Evolutionary conservation across 2,888 invertebrate genomes (phyloP).

Genomic region (Emmelina monodactyla): DNA sequence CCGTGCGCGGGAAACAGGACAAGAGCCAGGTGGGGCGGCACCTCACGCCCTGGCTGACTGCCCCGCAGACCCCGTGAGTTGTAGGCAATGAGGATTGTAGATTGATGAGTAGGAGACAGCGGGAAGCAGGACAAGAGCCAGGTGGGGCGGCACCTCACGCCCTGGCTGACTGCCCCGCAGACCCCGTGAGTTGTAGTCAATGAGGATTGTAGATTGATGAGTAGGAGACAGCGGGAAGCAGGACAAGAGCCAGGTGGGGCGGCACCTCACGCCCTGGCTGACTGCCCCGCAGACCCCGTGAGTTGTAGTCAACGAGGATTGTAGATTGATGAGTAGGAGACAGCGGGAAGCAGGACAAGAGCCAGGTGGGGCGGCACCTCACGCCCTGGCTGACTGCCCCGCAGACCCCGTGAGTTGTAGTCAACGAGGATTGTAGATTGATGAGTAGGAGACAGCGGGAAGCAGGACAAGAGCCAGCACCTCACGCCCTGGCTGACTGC

Average conservation of each 20-base stretch:
- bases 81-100: no score
- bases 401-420: constrained; percentile 37
- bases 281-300: constrained; percentile 36
- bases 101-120: no score
- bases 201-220: no score
- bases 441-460: no score
- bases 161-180: constrained; percentile 76
- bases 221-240: constrained; percentile 79
- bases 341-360: constrained; percentile 69
- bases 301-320: no score
- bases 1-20: constrained; percentile 74
- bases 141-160: constrained; percentile 58
- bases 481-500: no score
- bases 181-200: constrained; percentile 43
- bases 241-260: constrained; percentile 23
- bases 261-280: constrained; percentile 83
- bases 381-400: constrained; percentile 82
- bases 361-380: constrained; percentile 28
- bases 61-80: constrained; percentile 35
- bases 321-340: no score
- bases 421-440: no score
- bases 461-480: no score
- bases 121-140: constrained; percentile 63
- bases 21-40: constrained; percentile 27
- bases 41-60: constrained; percentile 82